phyloP scores from a whole-genome alignment of 2,797 vertebrate species.

The Lepus townsendii region DNA sequence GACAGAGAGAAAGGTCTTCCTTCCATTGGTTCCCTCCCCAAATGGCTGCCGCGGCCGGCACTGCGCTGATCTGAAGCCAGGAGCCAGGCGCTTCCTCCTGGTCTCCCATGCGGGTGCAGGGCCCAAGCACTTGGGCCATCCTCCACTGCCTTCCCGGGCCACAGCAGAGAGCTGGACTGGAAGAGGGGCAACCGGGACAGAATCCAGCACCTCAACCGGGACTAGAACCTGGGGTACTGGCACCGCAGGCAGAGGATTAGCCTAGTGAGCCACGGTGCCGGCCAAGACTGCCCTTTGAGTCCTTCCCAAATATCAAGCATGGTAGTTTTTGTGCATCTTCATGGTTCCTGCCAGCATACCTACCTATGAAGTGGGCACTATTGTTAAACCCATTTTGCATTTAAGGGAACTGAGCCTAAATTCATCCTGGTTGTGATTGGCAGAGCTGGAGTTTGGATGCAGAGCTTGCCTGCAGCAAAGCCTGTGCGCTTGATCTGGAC shows the following conservation, averaged over 20 bases:
- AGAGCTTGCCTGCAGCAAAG: background rate
- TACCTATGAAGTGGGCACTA: background rate
- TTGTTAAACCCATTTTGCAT: background rate
- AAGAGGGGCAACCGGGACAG: no score
- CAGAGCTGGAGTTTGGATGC: background rate
- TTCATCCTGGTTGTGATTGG: background rate
- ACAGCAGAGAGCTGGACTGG: no score
- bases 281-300: background rate
- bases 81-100: no score
- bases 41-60: fast-evolving
- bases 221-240: no score
- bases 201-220: no score
- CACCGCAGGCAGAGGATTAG: no score
- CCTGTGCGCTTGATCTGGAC: background rate
- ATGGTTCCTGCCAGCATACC: background rate
- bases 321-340: background rate
- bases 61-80: no score
- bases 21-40: no score
- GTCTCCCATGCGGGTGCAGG: no score
- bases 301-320: background rate
- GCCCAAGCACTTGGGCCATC: no score
- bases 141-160: no score
- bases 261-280: background rate
- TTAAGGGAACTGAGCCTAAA: background rate
- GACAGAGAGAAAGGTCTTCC: no score